These are phyloP conservation scores for Taphrorychus bicolor DNA, from an alignment of 2,888 invertebrate genomes.

Conservation along the genomic window DNA sequence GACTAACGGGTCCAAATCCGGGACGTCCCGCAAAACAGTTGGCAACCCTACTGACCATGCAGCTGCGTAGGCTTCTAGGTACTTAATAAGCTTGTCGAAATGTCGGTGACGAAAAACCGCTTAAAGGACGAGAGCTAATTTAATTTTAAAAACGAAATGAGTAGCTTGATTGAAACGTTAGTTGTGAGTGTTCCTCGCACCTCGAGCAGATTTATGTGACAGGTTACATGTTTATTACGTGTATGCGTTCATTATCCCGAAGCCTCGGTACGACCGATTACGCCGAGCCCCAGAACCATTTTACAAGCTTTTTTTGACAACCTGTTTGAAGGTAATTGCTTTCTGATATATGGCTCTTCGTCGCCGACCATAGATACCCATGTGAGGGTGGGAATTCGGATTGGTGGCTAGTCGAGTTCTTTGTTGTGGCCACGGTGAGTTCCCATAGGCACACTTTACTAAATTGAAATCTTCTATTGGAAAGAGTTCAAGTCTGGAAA, in stretches of 20 bases:
- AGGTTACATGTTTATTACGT: constrained; percentile 36
- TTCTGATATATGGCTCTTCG: constrained; percentile 27
- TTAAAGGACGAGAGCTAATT: constrained; percentile 48
- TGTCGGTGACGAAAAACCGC: not conserved
- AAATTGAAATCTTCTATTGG: too few species aligned
- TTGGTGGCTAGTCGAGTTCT: not conserved
- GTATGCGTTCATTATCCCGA: constrained; percentile 27
- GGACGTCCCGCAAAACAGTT: too few species aligned
- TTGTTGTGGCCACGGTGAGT: too few species aligned
- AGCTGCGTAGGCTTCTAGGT: too few species aligned
- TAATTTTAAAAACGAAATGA: constrained; percentile 53
- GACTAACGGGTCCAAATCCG: too few species aligned
- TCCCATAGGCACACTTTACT: too few species aligned
- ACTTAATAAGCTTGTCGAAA: not conserved
- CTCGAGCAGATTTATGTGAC: constrained; percentile 43
- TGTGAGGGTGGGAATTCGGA: constrained; percentile 18
- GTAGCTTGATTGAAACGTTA: constrained; percentile 54
- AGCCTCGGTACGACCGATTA: constrained; percentile 12
- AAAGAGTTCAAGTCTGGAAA: too few species aligned
- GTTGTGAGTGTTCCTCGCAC: constrained; percentile 50
- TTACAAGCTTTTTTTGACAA: constrained; percentile 31
- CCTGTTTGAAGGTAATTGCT: constrained; percentile 30
- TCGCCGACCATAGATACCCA: constrained; percentile 9
- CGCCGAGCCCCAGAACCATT: constrained; percentile 17
- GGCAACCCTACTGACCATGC: too few species aligned